Evolutionary conservation across 2,888 invertebrate species (phyloP).

Genomic region (Oligia strigilis): DNA sequence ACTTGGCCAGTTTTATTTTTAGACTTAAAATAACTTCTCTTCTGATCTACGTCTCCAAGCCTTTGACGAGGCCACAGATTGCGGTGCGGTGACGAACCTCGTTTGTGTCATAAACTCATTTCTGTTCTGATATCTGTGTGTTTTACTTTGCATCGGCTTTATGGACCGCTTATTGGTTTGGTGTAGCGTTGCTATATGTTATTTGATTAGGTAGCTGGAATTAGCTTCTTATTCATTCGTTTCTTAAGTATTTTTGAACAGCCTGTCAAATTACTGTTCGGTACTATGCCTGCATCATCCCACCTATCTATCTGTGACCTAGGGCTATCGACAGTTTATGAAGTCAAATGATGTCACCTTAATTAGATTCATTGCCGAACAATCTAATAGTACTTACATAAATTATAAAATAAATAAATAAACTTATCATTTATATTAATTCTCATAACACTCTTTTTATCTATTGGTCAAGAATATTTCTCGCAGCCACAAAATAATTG

Average conservation of each 20-base stretch:
- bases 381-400: not conserved
- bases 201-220: slow-evolving; percentile 11
- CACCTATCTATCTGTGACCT: not conserved
- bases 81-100: slow-evolving; percentile 73
- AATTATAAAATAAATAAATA: too few species aligned
- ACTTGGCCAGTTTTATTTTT: too few species aligned
- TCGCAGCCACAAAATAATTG: not conserved
- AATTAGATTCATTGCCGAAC: not conserved
- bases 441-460: not conserved
- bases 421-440: not conserved
- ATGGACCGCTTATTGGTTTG: slow-evolving; percentile 44
- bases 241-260: not conserved
- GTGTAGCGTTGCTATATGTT: slow-evolving; percentile 21
- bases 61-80: slow-evolving; percentile 74
- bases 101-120: slow-evolving; percentile 72
- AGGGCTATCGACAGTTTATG: not conserved
- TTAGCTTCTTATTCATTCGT: not conserved
- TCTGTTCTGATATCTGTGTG: slow-evolving; percentile 65
- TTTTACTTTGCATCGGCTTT: slow-evolving; percentile 50
- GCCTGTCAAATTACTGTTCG: not conserved
- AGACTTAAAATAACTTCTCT: too few species aligned
- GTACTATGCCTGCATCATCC: too few species aligned
- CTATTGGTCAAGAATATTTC: not conserved
- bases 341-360: not conserved
- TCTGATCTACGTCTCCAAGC: slow-evolving; percentile 71